These are phyloP conservation scores for Stenolophus ochropezus DNA, from an alignment of 2,888 invertebrate genomes.

Conservation along the genomic window DNA sequence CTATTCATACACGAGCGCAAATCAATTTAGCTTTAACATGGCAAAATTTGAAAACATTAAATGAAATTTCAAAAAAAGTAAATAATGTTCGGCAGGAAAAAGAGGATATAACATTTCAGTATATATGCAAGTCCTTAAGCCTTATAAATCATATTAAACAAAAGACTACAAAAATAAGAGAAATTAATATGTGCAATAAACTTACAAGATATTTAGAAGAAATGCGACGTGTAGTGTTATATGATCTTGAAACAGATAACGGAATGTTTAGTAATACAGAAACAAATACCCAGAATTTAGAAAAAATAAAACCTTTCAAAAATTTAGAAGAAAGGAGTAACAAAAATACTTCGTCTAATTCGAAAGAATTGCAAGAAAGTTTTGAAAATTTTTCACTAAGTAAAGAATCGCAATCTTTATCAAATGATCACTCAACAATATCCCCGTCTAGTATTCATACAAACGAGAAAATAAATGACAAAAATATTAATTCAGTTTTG, in stretches of 20 bases:
- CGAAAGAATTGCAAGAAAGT: background rate
- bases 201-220: background rate
- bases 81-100: background rate
- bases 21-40: background rate
- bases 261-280: background rate
- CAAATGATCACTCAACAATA: background rate
- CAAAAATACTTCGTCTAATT: too few relatives aligned
- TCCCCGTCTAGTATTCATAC: background rate
- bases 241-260: background rate
- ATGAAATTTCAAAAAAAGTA: background rate
- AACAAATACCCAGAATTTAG: background rate
- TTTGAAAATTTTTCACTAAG: background rate
- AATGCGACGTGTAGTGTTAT: background rate
- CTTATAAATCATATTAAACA: background rate
- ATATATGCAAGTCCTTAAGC: background rate
- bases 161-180: background rate
- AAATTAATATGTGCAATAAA: conserved; percentile 14
- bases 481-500: background rate
- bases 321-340: too few relatives aligned
- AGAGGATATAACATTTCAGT: background rate
- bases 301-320: too few relatives aligned
- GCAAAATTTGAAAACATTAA: background rate
- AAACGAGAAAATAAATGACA: background rate
- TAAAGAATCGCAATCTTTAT: background rate
- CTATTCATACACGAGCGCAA: background rate